Evolutionary conservation across 2,113 vertebrate genomes (phyloP).

Genomic region (Phaethornis superciliosus): DNA sequence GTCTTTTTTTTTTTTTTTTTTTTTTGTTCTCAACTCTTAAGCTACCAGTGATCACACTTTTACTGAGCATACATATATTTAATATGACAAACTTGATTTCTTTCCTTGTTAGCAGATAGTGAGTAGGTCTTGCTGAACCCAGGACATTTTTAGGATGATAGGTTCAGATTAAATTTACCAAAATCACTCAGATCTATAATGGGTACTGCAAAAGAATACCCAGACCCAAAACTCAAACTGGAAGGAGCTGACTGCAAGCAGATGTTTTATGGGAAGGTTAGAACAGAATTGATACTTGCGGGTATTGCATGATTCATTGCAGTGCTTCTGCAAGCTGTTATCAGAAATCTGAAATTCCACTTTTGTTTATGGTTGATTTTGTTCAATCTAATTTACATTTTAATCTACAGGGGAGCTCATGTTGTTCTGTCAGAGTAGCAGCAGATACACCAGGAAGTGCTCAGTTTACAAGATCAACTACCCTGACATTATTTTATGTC

Average conservation of each 20-base stretch:
- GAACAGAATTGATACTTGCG: background rate
- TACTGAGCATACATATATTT: background rate
- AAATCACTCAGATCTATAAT: background rate
- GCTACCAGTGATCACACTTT: background rate
- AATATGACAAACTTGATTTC: background rate
- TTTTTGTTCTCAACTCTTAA: background rate
- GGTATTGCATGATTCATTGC: background rate
- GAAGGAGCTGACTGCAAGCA: background rate
- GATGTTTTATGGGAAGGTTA: background rate
- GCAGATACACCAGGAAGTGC: background rate
- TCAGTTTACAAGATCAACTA: background rate
- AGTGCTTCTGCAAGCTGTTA: background rate
- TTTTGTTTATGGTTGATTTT: slow-evolving; percentile 18
- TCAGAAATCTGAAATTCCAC: background rate
- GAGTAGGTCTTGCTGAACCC: background rate
- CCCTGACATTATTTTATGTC: background rate
- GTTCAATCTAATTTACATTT: slow-evolving; percentile 54
- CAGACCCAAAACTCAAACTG: background rate
- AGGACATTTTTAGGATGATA: background rate
- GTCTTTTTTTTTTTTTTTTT: background rate
- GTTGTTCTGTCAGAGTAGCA: slow-evolving; percentile 1
- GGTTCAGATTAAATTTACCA: background rate
- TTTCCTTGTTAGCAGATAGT: background rate
- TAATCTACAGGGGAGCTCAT: slow-evolving; percentile 22
- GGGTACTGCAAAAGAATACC: background rate